These are phyloP conservation scores for Hoplias malabaricus DNA, from an alignment of 2,113 vertebrate genomes.

Conservation along the genomic window DNA sequence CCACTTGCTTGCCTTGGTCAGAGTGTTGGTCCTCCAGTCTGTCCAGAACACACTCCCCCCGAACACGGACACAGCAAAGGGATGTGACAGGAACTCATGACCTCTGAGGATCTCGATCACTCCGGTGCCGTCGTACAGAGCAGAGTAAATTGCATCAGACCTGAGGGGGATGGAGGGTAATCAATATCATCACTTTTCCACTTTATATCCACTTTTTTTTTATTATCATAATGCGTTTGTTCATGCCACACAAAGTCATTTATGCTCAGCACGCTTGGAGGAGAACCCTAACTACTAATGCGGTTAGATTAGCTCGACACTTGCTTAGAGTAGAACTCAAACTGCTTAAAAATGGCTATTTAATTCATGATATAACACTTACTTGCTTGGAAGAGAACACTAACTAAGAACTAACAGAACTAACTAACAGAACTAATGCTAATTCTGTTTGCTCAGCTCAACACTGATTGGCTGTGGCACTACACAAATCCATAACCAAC, in stretches of 20 bases:
- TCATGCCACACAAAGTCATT: neutral
- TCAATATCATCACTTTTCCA: neutral
- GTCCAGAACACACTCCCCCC: conserved; percentile 90
- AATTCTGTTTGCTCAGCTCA: no score
- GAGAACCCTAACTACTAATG: neutral
- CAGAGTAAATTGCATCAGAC: conserved; percentile 89
- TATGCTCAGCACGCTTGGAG: no score
- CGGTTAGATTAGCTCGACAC: neutral
- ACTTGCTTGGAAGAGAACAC: no score
- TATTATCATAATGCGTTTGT: no score
- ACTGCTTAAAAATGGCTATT: no score
- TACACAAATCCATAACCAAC: no score
- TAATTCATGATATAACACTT: no score
- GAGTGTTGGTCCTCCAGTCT: conserved; percentile 87
- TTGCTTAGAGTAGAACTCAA: no score
- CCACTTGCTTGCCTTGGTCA: conserved; percentile 89
- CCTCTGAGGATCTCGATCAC: conserved; percentile 85
- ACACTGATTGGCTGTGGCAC: no score
- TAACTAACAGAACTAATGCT: no score
- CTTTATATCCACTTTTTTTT: no score
- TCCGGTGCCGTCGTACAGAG: conserved; percentile 80
- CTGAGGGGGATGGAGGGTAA: conserved; percentile 63
- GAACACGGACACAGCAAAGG: conserved; percentile 85
- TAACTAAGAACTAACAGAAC: no score
- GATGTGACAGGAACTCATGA: conserved; percentile 90